These are phyloP conservation scores for Pseudopleuronectes americanus DNA, from an alignment of 2,797 vertebrate species.

Conservation along the genomic window DNA sequence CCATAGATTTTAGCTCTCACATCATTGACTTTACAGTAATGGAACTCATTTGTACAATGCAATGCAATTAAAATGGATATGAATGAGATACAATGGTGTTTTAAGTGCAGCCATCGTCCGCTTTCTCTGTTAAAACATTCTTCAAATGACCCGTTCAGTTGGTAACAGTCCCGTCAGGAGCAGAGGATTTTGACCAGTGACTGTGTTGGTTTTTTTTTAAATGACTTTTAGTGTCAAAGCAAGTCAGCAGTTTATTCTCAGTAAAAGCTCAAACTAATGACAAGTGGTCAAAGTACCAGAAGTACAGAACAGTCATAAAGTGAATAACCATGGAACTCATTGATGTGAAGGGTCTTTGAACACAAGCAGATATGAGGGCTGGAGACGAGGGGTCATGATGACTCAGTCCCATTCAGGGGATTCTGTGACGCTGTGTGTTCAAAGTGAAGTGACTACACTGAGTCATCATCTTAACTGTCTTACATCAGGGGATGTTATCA, in stretches of 20 bases:
- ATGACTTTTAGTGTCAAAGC: constrained; percentile 10
- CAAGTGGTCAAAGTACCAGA: background rate
- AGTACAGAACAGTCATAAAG: background rate
- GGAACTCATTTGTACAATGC: constrained; percentile 47
- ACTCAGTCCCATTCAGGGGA: background rate
- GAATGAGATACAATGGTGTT: constrained; percentile 45
- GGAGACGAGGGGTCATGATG: no score
- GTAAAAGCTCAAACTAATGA: constrained; percentile 1
- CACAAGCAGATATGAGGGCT: background rate
- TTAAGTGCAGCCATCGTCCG: constrained; percentile 40
- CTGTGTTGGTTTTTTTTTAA: constrained; percentile 19
- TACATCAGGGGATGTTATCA: no score
- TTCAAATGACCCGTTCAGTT: constrained; percentile 33
- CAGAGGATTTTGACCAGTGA: constrained; percentile 2
- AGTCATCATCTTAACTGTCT: background rate
- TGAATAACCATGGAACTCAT: background rate
- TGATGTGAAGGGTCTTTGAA: background rate
- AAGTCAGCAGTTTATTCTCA: constrained; percentile 3
- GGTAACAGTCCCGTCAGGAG: constrained; percentile 22
- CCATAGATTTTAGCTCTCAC: constrained; percentile 44
- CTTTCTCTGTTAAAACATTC: constrained; percentile 35
- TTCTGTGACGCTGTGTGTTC: background rate
- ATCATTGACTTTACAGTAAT: constrained; percentile 55
- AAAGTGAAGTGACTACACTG: background rate
- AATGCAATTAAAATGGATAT: constrained; percentile 57